Evolutionary conservation across 1,140 invertebrate genomes (phyloP).

Genomic region (Brachionus paranguensis): DNA sequence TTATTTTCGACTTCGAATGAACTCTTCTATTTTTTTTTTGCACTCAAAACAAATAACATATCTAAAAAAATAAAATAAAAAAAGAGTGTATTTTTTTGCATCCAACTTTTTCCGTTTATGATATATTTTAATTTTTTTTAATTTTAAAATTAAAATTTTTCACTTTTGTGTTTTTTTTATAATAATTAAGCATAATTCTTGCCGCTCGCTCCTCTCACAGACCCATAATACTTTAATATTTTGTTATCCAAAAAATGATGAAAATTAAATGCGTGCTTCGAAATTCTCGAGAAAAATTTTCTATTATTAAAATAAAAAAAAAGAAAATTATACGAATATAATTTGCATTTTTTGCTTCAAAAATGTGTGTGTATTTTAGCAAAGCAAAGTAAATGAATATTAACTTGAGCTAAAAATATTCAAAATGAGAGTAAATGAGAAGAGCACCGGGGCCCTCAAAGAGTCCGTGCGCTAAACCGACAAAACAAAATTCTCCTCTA

Average conservation of each 20-base stretch:
- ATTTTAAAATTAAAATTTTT: conserved; percentile 26
- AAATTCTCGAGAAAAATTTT: background rate
- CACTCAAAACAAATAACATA: background rate
- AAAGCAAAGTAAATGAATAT: conserved; percentile 24
- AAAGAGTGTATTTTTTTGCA: background rate
- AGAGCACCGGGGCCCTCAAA: background rate
- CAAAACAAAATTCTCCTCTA: conserved; percentile 14
- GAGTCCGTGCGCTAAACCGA: background rate
- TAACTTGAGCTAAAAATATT: conserved; percentile 26
- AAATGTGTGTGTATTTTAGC: background rate
- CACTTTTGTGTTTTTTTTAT: conserved; percentile 10
- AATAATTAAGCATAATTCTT: conserved; percentile 20
- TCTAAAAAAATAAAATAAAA: background rate
- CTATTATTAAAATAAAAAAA: background rate
- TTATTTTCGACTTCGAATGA: background rate
- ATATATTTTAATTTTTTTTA: conserved; percentile 1
- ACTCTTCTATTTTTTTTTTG: background rate
- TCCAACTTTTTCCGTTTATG: background rate
- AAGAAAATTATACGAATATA: conserved; percentile 14
- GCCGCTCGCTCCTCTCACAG: background rate
- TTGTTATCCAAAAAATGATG: background rate
- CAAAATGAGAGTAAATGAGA: background rate
- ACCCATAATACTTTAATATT: background rate
- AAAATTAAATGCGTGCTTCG: conserved; percentile 19
- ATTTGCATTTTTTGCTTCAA: conserved; percentile 17